Base-by-base conservation (phyloP, 1,140 invertebrate species). In the Atta texana region DNA sequence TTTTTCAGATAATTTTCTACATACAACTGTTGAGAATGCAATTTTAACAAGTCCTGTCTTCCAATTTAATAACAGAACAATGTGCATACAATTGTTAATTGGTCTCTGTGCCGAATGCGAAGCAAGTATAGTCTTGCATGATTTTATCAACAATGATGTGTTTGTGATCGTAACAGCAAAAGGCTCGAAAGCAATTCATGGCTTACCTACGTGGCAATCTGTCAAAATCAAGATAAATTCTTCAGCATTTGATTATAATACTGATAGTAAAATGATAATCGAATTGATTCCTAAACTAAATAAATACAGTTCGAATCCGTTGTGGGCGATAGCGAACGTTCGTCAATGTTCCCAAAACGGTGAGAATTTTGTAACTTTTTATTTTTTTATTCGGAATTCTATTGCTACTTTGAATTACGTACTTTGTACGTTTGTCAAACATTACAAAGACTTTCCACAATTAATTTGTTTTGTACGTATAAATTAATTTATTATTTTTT, bases 41-140 rank as follows among this genome's bases (percentile, higher is more conserved):
- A 31, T 34, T 18, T 72, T 92, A 21, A 66, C 6, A 0, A 92
- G 86, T 59, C 63, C 85, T 8, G 7, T 8, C 16, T 44, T 89
- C 0, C 5, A 14, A n/a, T 0, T 81, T 1, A 10, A 28, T 18
- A 14, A 74, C 10, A 1, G 1, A 3, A 75, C 53, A 0, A 49
- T 92, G 6, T 92, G 92, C 39, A 2, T 92, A 18, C 85, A 92
- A 63, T 69, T 92, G 34, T 16, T 84, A 2, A 55, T 92, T 31
- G 91, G 90, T 1, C 59, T 92, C 0, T 92, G 92, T 28, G 14
- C 59, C 8, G 53, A 86, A 18, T 92, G 92, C 21, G 0, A 75
- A 10, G 61, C 90, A n/a, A 2, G 87, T n/a, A 12, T 92, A 10
- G 7, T 3, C 0, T 24, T 91, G 14, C 3, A 49, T 8, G 55